phyloP scores from a whole-genome alignment of 1,140 invertebrate species.

The Solen grandis region DNA sequence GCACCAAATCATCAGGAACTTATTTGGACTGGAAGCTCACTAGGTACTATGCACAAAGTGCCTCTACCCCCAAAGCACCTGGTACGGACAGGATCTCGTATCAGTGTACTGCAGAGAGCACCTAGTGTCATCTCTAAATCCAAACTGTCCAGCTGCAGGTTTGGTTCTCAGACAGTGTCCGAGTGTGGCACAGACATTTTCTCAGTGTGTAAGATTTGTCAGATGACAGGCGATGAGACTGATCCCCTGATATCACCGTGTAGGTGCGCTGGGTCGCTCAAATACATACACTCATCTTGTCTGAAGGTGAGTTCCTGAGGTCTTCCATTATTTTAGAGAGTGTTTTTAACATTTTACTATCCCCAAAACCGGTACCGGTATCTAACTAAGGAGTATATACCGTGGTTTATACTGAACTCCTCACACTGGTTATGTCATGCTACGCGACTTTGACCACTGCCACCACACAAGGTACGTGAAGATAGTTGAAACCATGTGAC shows the following conservation, averaged over 20 bases:
- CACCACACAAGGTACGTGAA: too few species aligned
- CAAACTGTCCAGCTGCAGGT: slow-evolving; percentile 33
- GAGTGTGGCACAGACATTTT: slow-evolving; percentile 74
- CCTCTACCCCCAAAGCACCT: slow-evolving; percentile 12
- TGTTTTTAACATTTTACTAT: too few species aligned
- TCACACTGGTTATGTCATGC: too few species aligned
- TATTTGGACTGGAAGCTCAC: slow-evolving; percentile 50
- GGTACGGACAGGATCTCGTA: not conserved
- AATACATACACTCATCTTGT: slow-evolving; percentile 83
- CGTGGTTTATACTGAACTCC: too few species aligned
- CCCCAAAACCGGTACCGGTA: too few species aligned
- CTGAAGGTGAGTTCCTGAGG: slow-evolving; percentile 82
- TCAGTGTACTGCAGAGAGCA: slow-evolving; percentile 8
- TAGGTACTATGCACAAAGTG: slow-evolving; percentile 49
- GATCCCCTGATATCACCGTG: slow-evolving; percentile 83
- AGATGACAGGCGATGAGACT: slow-evolving; percentile 80
- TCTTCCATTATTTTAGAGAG: too few species aligned
- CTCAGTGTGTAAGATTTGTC: slow-evolving; percentile 83
- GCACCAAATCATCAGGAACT: slow-evolving; percentile 21
- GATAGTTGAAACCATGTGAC: too few species aligned
- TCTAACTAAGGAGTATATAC: too few species aligned
- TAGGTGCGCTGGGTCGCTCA: slow-evolving; percentile 83
- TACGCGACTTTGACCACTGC: too few species aligned
- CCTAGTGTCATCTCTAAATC: slow-evolving; percentile 16
- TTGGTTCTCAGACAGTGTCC: slow-evolving; percentile 63